Evolutionary conservation across 2,888 invertebrate species (phyloP).

Genomic region (Cheilosia scutellata): DNA sequence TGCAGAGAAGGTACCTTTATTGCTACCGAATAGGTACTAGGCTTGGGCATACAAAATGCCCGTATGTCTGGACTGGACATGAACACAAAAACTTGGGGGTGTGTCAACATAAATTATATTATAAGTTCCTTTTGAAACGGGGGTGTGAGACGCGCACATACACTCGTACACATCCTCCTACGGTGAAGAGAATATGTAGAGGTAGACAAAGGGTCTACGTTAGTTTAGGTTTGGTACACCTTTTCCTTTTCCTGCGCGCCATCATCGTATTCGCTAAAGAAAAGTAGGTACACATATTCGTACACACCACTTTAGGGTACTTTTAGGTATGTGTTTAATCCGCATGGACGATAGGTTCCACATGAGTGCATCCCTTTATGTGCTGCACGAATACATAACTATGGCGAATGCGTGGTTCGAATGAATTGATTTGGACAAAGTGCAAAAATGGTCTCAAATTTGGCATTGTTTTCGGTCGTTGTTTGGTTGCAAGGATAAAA

Average conservation of each 20-base stretch:
- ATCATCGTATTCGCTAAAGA: constrained; percentile 40
- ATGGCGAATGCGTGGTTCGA: background rate
- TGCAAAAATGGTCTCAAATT: background rate
- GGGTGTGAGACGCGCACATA: constrained; percentile 15
- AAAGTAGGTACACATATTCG: background rate
- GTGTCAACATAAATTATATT: constrained; percentile 55
- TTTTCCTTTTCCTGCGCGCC: constrained; percentile 15
- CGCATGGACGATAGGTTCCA: constrained; percentile 6
- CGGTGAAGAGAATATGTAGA: too few species aligned
- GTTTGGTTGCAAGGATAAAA: background rate
- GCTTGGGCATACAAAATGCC: constrained; percentile 33
- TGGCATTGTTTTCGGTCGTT: background rate
- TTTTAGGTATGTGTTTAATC: constrained; percentile 8
- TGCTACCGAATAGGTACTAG: background rate
- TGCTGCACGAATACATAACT: background rate
- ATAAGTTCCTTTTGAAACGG: background rate
- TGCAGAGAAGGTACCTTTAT: background rate
- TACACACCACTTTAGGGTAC: background rate
- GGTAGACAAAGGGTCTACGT: constrained; percentile 6
- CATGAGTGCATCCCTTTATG: constrained; percentile 21
- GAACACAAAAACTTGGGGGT: constrained; percentile 30
- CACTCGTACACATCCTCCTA: background rate
- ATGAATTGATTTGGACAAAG: constrained; percentile 1
- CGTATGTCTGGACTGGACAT: constrained; percentile 28
- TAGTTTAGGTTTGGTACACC: background rate